Conservation (phyloP, 2,113 vertebrate species). For the Dasyprocta punctata region DNA sequence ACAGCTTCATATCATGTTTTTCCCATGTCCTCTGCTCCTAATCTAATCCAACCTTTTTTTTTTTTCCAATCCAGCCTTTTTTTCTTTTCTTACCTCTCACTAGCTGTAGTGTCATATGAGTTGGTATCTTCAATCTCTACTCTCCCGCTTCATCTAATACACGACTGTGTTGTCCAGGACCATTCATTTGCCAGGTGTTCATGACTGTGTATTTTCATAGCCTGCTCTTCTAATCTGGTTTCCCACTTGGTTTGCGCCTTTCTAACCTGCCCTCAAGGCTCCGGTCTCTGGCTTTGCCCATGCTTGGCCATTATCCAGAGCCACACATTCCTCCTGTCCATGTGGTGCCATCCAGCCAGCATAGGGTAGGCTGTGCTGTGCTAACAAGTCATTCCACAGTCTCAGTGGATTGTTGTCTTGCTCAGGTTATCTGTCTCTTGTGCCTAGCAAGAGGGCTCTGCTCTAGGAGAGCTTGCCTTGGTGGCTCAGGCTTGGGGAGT, state of each 20-base stretch:
- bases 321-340: not conserved
- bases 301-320: not conserved
- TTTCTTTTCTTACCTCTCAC: not conserved
- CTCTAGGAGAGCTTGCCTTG: not conserved
- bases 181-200: not conserved
- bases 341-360: accelerated
- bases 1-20: accelerated
- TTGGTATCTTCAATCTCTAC: accelerated
- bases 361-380: not conserved
- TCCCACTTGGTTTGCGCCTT: not conserved
- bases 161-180: accelerated
- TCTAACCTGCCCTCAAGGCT: not conserved
- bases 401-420: not conserved
- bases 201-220: accelerated
- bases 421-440: not conserved
- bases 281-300: accelerated
- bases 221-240: not conserved
- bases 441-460: not conserved
- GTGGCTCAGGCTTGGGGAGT: not conserved
- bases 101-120: accelerated
- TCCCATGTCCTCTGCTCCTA: not conserved
- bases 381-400: not conserved
- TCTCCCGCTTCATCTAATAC: not conserved
- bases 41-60: not conserved
- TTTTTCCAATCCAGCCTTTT: no score